These are phyloP conservation scores for Bolborhynchus lineola DNA, from an alignment of 2,113 vertebrate species.

Conservation along the genomic window DNA sequence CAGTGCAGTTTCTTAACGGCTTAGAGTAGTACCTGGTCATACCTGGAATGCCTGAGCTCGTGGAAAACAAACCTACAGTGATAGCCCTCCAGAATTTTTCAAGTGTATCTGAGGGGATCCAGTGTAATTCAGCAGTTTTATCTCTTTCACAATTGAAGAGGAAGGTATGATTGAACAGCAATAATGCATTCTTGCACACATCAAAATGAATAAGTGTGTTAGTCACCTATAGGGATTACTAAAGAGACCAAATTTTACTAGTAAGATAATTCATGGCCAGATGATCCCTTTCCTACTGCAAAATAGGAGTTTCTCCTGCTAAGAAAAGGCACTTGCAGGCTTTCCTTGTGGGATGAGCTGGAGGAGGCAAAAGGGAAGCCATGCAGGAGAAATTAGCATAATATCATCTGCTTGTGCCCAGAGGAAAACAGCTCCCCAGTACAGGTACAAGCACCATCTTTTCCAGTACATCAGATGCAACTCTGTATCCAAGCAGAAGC, in stretches of 20 bases:
- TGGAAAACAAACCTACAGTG: background rate
- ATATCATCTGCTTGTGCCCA: background rate
- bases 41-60: background rate
- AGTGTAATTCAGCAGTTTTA: background rate
- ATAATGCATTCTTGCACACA: constrained; percentile 69
- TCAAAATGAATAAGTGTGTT: constrained; percentile 6
- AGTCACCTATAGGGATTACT: background rate
- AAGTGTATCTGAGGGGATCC: background rate
- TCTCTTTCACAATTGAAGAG: background rate
- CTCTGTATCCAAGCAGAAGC: background rate
- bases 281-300: background rate
- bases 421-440: background rate
- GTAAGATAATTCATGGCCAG: background rate
- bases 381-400: background rate
- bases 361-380: background rate
- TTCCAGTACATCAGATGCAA: background rate
- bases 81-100: background rate
- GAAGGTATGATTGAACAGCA: constrained; percentile 79
- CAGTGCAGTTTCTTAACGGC: background rate
- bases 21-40: background rate
- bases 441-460: background rate
- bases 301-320: background rate
- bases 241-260: background rate
- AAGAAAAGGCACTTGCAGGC: background rate
- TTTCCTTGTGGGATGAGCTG: background rate